Evolutionary conservation across 2,113 vertebrate species (phyloP).

Genomic region (Atlantisia rogersi): DNA sequence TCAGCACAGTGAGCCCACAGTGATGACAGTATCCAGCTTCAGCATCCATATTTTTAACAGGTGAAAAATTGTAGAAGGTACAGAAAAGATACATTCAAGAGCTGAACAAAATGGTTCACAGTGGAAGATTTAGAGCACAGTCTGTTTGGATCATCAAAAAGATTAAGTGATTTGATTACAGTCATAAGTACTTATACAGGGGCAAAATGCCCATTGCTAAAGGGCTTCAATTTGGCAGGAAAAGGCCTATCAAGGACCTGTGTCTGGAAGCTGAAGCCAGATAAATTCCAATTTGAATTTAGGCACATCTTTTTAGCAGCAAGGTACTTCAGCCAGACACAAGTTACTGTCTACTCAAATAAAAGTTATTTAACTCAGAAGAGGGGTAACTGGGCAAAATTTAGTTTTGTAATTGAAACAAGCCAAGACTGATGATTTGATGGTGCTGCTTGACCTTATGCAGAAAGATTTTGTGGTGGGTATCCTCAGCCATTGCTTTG

Average conservation of each 20-base stretch:
- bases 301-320: background rate
- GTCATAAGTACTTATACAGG: background rate
- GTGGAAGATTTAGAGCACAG: background rate
- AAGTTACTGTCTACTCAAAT: background rate
- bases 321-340: background rate
- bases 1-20: background rate
- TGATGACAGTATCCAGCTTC: background rate
- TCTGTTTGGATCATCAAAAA: background rate
- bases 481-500: background rate
- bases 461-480: background rate
- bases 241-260: background rate
- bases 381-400: background rate
- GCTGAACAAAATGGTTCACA: background rate
- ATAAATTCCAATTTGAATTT: conserved; percentile 43
- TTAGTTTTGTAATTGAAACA: background rate
- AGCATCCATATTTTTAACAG: background rate
- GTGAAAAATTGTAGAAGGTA: background rate
- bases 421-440: background rate
- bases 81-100: background rate
- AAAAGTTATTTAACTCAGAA: background rate
- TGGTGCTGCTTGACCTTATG: background rate
- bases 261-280: background rate
- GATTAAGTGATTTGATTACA: conserved; percentile 9
- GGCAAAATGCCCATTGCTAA: conserved; percentile 11
- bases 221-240: background rate